Base-by-base conservation (phyloP, 2,797 vertebrate species). In the Thunnus albacares region DNA sequence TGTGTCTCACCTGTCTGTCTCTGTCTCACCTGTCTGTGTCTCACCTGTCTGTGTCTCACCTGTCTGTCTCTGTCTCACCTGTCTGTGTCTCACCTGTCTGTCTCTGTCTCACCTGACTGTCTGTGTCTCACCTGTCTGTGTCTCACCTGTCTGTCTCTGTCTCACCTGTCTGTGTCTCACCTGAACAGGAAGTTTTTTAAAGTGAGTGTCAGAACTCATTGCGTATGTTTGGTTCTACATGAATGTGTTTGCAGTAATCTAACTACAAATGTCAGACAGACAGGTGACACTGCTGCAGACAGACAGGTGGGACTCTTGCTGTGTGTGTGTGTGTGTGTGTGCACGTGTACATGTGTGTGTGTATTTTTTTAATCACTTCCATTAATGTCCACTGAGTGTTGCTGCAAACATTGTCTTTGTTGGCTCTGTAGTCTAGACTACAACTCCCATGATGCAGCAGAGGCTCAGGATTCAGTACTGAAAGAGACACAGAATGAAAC, bases 391-490 rank as follows among this genome's bases (percentile, higher is more conserved):
- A 59, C n/a, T 62, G 5, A 38, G 6, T 73, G 61, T 52, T 0
- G 22, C 55, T 63, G 74, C 53, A 62, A 68, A 60, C 14, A 35
- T 17, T 53, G 62, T 65, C 17, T 60, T 20, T 47, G 35, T 52
- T 61, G 59, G 35, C 20, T 75, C 38, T 35, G 43, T n/a, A 15
- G 26, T 81, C 14, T 73, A 45, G 66, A 89, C 72, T 71, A 14
- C 28, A 65, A 17, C 55, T 86, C 81, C 86, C 70, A 87, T 33
- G 28, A 86, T 78, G 75, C 80, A 82, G 41, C 75, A 80, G 66
- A 14, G 26, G 12, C n/a, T 30, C 49, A 47, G 5, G 30, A n/a
- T 55, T 91, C 79, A 91, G 58, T 91, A 90, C 92, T 93, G 81
- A 67, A 90, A 90, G 38, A 77, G 12, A 79, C 15, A 35, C 1